These are phyloP conservation scores for Dasypolia templi DNA, from an alignment of 2,888 invertebrate genomes.

Conservation along the genomic window DNA sequence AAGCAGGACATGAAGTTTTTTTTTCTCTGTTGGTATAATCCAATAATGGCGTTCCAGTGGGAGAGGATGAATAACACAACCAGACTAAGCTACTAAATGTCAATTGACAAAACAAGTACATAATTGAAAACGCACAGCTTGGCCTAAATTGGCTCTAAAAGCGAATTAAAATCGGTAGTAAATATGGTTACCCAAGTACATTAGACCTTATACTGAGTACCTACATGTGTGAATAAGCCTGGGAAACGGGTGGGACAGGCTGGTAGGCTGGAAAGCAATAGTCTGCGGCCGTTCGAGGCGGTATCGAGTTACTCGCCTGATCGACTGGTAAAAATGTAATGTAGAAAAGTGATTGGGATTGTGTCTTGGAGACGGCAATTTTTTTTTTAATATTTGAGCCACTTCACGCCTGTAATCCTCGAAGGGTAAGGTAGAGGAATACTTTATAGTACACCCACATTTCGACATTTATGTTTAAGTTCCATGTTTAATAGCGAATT, in stretches of 20 bases:
- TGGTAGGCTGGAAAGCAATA: slow-evolving; percentile 80
- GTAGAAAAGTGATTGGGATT: slow-evolving; percentile 52
- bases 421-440: background rate
- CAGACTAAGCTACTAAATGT: too few species aligned
- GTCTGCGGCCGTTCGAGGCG: slow-evolving; percentile 76
- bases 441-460: background rate
- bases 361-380: slow-evolving; percentile 63
- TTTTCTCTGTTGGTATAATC: too few species aligned
- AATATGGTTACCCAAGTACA: slow-evolving; percentile 13
- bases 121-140: background rate
- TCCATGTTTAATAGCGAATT: background rate
- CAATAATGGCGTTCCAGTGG: too few species aligned
- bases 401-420: background rate
- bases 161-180: slow-evolving; percentile 21
- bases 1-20: too few species aligned
- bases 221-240: slow-evolving; percentile 75
- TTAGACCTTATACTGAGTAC: slow-evolving; percentile 43
- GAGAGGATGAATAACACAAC: too few species aligned
- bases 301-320: slow-evolving; percentile 81
- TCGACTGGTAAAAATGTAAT: slow-evolving; percentile 57
- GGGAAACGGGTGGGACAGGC: slow-evolving; percentile 81
- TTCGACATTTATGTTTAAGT: background rate
- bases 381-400: too few species aligned
- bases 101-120: background rate
- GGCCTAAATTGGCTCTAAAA: background rate